Evolutionary conservation across 2,113 vertebrate genomes (phyloP), one percentile per base, ranked within the genome.

Genomic region (Girardinichthys multiradiatus): DNA sequence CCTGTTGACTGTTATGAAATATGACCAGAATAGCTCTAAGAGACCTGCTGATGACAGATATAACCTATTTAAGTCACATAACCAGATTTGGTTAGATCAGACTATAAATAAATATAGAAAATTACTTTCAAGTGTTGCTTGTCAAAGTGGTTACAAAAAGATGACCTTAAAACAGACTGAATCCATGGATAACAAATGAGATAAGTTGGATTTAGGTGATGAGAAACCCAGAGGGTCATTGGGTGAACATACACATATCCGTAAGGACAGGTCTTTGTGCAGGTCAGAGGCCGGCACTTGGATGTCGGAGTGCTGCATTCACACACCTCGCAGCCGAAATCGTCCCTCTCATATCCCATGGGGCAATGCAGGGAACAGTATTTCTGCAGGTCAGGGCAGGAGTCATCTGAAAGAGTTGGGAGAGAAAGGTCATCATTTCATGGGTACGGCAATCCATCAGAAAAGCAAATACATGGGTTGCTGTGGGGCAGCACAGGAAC

Each of bases 251-350:
- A 95, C 95, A 94, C 90, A 62, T 93, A 95, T 89, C 95, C 95
- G 68, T 94, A 91, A 9, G 92, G 93, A 82, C 95, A 95, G 85
- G 92, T 94, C 86, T 95, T 95, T 72, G 90, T 92, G 86, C 95
- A 95, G 79, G 87, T 92, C 87, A 95, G 60, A 64, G 91, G 92
- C 79, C 92, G 91, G 65, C 95, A 95, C 76, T 83, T 94, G 63
- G 88, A 78, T 42, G 80, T 15, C 0, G 86, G 91, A 48, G 84
- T 62, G 62, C 60, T 87, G 83, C 95, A 95, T 64, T 94, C 91
- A n/a, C 95, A 95, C 77, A 94, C 90, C 77, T 94, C 90, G n/a
- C 95, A 95, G 81, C 93, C 94, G 68, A 87, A 90, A 51, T 92
- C 83, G 28, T 95, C 94, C 69, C 70, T 92, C 83, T 93, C 84